phyloP scores from a whole-genome alignment of 53 echinoderm and acorn worm species.

The Stichopus horrens region DNA sequence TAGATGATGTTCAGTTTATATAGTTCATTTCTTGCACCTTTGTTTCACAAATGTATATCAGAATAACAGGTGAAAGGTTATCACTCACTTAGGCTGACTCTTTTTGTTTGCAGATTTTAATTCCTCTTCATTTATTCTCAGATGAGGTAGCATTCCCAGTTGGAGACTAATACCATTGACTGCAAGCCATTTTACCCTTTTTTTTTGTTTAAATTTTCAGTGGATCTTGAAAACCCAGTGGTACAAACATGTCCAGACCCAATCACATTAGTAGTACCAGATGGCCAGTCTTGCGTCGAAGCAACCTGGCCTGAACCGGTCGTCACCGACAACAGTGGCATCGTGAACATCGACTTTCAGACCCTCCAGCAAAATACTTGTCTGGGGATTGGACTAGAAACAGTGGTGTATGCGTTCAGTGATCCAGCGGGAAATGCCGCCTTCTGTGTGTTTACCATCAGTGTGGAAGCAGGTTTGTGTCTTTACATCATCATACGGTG shows the following conservation, averaged over 20 bases:
- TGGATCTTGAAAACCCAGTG: constrained; percentile 34
- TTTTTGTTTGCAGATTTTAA: no score
- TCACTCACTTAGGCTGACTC: no score
- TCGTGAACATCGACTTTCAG: constrained; percentile 10
- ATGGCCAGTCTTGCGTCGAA: constrained; percentile 5
- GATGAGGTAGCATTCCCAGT: no score
- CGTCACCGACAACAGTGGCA: constrained; percentile 56
- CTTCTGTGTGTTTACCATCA: constrained; percentile 51
- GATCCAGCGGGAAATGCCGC: constrained; percentile 59
- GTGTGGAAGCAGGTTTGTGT: constrained; percentile 4
- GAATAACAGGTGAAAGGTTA: no score
- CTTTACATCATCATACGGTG: background rate
- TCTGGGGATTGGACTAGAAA: constrained; percentile 43
- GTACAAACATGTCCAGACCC: constrained; percentile 52
- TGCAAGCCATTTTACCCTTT: no score
- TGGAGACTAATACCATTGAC: no score
- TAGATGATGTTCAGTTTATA: no score
- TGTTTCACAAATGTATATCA: no score
- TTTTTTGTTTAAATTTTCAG: background rate
- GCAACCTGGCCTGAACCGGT: constrained; percentile 45
- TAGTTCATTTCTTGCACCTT: no score
- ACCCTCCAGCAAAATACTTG: background rate
- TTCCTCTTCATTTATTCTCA: no score
- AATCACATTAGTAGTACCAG: background rate
- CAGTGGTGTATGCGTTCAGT: constrained; percentile 59